phyloP scores from a whole-genome alignment of 2,888 invertebrate species.

The Ariolimax columbianus region DNA sequence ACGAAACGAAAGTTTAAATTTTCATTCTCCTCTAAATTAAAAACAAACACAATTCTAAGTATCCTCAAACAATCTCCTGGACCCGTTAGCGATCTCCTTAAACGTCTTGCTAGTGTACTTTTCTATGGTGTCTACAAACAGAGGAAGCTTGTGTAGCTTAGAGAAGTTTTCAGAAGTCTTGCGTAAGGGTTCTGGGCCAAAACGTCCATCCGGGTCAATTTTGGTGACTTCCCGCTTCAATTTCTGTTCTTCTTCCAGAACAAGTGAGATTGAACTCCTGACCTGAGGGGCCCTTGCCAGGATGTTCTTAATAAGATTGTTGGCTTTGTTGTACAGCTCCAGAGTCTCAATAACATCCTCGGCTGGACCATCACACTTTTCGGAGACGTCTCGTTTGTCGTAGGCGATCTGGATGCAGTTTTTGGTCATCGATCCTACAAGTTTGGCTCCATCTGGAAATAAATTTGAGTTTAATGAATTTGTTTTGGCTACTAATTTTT shows the following conservation, averaged over 20 bases:
- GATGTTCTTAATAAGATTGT: conserved; percentile 63
- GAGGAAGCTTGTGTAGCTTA: conserved; percentile 61
- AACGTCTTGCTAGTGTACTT: conserved; percentile 62
- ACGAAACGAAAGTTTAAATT: no score
- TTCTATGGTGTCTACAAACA: conserved; percentile 62
- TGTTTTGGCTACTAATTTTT: no score
- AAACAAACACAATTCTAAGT: neutral
- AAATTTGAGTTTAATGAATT: no score
- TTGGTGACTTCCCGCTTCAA: conserved; percentile 66
- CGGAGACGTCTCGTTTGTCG: conserved; percentile 61
- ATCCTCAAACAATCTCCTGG: conserved; percentile 59
- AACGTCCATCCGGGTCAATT: conserved; percentile 58
- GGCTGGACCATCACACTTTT: conserved; percentile 59
- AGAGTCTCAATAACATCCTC: conserved; percentile 62
- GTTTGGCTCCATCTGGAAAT: conserved; percentile 60
- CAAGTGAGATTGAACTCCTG: conserved; percentile 60
- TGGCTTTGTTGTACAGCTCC: conserved; percentile 63
- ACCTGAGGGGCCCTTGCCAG: conserved; percentile 63
- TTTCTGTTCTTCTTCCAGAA: conserved; percentile 64
- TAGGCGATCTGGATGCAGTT: conserved; percentile 63
- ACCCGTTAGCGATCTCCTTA: conserved; percentile 63
- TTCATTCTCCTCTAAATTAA: neutral
- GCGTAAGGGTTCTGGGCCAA: conserved; percentile 63
- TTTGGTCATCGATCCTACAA: conserved; percentile 62
- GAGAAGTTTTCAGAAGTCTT: conserved; percentile 64